These are phyloP conservation scores for Macrobrachium rosenbergii DNA, from an alignment of 1,140 invertebrate species.

Conservation along the genomic window DNA sequence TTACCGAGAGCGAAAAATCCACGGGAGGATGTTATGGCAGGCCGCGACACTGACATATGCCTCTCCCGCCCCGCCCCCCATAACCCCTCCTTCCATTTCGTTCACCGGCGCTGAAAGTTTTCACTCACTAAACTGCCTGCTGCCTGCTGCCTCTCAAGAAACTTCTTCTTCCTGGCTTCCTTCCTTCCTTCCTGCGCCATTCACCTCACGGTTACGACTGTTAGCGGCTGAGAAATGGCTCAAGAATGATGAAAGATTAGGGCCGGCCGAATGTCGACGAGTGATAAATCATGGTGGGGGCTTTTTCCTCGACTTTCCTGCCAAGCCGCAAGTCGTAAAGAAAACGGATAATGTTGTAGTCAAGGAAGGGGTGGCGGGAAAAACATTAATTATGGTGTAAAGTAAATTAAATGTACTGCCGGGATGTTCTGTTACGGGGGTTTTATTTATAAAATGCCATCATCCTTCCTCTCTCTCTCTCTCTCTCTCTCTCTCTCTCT, in stretches of 20 bases:
- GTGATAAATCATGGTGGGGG: constrained; percentile 40
- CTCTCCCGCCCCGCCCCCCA: constrained; percentile 1
- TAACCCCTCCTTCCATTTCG: constrained; percentile 54
- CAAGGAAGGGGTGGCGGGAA: constrained; percentile 29
- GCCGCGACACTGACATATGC: constrained; percentile 50
- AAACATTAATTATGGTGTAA: constrained; percentile 56
- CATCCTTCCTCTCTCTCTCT: constrained; percentile 1
- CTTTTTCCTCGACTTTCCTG: constrained; percentile 35
- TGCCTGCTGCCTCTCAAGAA: background rate
- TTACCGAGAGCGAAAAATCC: constrained; percentile 17
- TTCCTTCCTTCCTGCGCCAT: constrained; percentile 40
- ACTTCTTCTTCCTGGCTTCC: background rate
- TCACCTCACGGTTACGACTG: constrained; percentile 51
- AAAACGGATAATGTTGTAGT: constrained; percentile 52
- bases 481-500: constrained; percentile 28
- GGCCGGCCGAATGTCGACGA: constrained; percentile 46
- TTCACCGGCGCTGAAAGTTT: constrained; percentile 52
- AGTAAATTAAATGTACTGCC: constrained; percentile 54
- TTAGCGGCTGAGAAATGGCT: constrained; percentile 54
- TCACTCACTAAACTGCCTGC: constrained; percentile 47
- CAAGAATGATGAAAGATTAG: constrained; percentile 55
- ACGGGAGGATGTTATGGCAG: constrained; percentile 47
- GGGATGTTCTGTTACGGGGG: background rate
- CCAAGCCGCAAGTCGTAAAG: constrained; percentile 44
- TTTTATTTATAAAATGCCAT: background rate